Percentiles rank a stretch among this genome's conserved stretches.
Conservation (phyloP, 2,113 vertebrate genomes). For the chimpanzee (Pan troglodytes) region NHGRI_mPanTro3-v2.1_pri NC_086015.1:143496501-143497000, state of each 20-base stretch:
- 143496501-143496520: background rate
- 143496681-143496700: background rate
- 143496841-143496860: accelerated
- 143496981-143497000: background rate
- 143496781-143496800: background rate
- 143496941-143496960: background rate
- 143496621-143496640: background rate
- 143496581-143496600: background rate
- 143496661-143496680: background rate
- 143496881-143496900: background rate
- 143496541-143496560: background rate
- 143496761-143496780: background rate
- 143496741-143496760: background rate
- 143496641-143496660: background rate
- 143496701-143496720: background rate
- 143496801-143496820: background rate
- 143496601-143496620: background rate
- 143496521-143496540: background rate
- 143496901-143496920: background rate
- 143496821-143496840: background rate
- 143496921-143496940: accelerated
- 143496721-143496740: background rate
- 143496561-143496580: background rate
- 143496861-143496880: background rate
- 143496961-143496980: background rate